Evolutionary conservation across 2,888 invertebrate species (phyloP).

Genomic region (Magallana nippona): DNA sequence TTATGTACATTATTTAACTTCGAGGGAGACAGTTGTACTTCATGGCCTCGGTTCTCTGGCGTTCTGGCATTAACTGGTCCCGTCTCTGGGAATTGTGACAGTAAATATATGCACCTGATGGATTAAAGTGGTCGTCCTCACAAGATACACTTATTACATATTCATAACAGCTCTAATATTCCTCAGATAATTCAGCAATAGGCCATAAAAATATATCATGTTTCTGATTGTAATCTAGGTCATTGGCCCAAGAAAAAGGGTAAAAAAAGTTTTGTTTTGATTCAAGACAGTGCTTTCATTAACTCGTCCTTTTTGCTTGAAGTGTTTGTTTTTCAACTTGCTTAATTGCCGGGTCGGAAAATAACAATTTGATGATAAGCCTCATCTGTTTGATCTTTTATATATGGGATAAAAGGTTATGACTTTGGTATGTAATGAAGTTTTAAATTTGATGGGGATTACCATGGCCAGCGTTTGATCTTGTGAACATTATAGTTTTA

Average conservation of each 20-base stretch:
- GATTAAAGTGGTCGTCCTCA: background rate
- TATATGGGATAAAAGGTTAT: constrained; percentile 5
- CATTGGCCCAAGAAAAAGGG: background rate
- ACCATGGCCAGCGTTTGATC: constrained; percentile 10
- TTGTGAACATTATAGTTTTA: constrained; percentile 8
- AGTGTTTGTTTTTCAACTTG: constrained; percentile 30
- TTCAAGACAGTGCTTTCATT: constrained; percentile 9
- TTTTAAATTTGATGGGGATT: constrained; percentile 31
- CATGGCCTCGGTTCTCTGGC: background rate
- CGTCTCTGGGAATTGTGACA: constrained; percentile 1
- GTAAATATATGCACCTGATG: constrained; percentile 22
- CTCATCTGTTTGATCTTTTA: constrained; percentile 10
- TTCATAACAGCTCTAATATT: constrained; percentile 6
- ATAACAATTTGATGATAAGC: constrained; percentile 28
- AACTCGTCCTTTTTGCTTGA: background rate
- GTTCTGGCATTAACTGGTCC: background rate
- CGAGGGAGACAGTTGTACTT: background rate
- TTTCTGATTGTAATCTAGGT: background rate
- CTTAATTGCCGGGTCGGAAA: constrained; percentile 22
- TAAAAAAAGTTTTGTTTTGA: constrained; percentile 13
- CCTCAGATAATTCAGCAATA: constrained; percentile 20
- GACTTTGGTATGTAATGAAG: constrained; percentile 29
- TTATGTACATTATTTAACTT: constrained; percentile 16
- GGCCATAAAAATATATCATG: constrained; percentile 27
- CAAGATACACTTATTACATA: background rate